These are phyloP conservation scores for Neofelis nebulosa DNA, from an alignment of 2,113 vertebrate genomes.

Conservation along the genomic window DNA sequence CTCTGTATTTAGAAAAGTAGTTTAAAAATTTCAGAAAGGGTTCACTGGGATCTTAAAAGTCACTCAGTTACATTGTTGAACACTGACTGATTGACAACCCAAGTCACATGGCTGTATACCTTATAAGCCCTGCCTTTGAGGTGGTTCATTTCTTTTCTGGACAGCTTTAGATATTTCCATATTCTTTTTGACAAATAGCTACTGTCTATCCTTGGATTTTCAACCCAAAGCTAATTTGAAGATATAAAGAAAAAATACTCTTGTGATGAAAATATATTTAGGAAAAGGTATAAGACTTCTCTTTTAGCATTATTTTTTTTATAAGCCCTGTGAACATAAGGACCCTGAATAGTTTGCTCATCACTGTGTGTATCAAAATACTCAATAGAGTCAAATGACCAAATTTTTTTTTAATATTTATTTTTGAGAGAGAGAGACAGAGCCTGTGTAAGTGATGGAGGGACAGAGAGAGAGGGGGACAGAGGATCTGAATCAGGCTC, in stretches of 20 bases:
- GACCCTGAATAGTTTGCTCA: not conserved
- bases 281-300: not conserved
- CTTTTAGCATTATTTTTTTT: not conserved
- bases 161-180: not conserved
- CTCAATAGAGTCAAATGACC: not conserved
- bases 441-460: too few relatives aligned
- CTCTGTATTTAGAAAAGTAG: not conserved
- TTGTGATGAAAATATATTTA: not conserved
- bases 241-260: not conserved
- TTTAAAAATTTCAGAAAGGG: not conserved
- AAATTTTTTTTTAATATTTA: not conserved
- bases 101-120: not conserved
- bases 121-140: not conserved
- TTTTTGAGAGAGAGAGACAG: too few relatives aligned
- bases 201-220: not conserved
- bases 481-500: too few relatives aligned
- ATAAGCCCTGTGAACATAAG: not conserved
- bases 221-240: not conserved
- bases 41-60: not conserved
- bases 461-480: too few relatives aligned
- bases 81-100: not conserved
- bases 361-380: too few relatives aligned
- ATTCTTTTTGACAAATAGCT: not conserved
- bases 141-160: not conserved
- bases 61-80: not conserved